Evolutionary conservation across 2,113 vertebrate genomes (phyloP).

Genomic region (Poicephalus gulielmi): DNA sequence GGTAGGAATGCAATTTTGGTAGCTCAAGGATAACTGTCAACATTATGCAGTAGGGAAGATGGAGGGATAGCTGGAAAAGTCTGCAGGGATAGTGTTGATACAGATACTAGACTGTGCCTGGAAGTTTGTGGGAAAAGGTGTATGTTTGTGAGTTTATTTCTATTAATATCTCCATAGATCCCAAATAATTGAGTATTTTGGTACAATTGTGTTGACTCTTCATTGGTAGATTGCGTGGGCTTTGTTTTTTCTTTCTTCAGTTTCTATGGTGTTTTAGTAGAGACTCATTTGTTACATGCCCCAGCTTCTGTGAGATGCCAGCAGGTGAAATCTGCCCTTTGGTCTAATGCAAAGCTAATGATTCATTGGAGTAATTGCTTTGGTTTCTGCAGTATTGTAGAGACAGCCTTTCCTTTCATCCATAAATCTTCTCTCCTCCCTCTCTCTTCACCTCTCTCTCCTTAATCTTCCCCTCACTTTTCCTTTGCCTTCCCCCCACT

Average conservation of each 20-base stretch:
- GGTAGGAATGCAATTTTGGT: neutral
- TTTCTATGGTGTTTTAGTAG: neutral
- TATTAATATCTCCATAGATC: neutral
- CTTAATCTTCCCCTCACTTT: no score
- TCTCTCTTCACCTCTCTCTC: rapidly evolving
- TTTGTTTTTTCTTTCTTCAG: neutral
- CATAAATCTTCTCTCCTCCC: neutral
- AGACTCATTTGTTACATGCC: neutral
- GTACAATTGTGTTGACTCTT: neutral
- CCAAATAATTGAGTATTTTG: neutral
- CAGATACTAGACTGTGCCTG: neutral
- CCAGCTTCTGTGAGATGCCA: neutral
- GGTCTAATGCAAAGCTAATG: neutral
- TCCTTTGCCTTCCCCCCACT: no score
- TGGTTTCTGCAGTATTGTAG: neutral
- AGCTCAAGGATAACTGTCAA: neutral
- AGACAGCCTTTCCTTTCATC: neutral
- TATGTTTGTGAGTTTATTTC: neutral
- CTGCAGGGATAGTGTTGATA: neutral
- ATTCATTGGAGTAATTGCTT: neutral
- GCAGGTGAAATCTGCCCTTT: constrained; percentile 7
- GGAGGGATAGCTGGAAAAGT: neutral
- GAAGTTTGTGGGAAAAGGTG: neutral
- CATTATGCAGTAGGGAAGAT: neutral
- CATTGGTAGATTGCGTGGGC: neutral